Base-by-base conservation (phyloP, 2,888 invertebrate species). In the Torymus texanus region DNA sequence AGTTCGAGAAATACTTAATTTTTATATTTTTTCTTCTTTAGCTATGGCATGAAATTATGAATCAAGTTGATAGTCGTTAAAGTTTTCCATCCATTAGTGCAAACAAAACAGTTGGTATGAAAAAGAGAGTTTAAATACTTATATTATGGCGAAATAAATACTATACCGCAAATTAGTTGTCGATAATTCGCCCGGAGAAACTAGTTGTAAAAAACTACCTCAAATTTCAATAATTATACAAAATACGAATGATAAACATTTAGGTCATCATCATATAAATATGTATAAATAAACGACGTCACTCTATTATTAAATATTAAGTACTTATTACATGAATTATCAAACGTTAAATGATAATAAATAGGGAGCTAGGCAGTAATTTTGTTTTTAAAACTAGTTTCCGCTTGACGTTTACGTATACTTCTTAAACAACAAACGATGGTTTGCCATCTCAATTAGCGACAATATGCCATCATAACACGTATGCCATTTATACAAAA, bases 401-500 rank as follows among this genome's bases (percentile, higher is more conserved):
- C 51, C 18, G 53, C 50, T 58, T 13, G 65, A 55, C 59, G 53
- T 59, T 50, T 16, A 63, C 56, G 14, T 55, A n/a, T 14, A 21
- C 8, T 29, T 13, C 41, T 67, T 41, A 41, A 1, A 53, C 21
- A 14, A 62, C 61, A 56, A 63, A 70, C 24, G 55, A 66, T 18
- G 18, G 51, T 53, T 63, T 41, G 41, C 41, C 41, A 41, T 41
- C 13, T 62, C 16, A 16, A 72, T 68, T 29, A 76, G 16, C 63
- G 74, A 61, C 56, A 67, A 24, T 75, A 62, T 56, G 16, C 59
- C 62, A n/a, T 66, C 62, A 59, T 63, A 68, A 63, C 67, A 55
- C 61, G 55, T 66, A 62, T 68, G 56, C 50, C 41, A 41, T 79
- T 79, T 79, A 72, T 82, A 79, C 75, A 81, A 82, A 83, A 82